These are phyloP conservation scores for Zygogramma bicolorata DNA, from an alignment of 2,888 invertebrate species.

Conservation along the genomic window DNA sequence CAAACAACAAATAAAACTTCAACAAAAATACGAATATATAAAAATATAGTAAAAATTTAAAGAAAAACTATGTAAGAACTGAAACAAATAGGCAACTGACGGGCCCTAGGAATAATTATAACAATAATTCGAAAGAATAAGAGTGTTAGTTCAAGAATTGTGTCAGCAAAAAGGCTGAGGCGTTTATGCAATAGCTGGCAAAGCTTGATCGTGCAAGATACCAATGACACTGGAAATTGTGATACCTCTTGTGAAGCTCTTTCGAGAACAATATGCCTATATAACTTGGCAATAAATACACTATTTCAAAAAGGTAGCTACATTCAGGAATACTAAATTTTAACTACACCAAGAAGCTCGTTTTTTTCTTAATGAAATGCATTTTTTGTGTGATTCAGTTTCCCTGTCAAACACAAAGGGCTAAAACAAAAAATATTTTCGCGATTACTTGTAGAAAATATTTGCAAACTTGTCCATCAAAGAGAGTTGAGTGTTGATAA, in stretches of 20 bases:
- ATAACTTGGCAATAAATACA: no score
- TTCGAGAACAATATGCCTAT: no score
- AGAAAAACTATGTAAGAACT: slow-evolving; percentile 35
- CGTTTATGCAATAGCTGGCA: slow-evolving; percentile 59
- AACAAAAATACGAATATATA: slow-evolving; percentile 62
- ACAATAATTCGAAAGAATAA: slow-evolving; percentile 56
- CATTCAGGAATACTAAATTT: no score
- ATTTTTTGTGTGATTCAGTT: no score
- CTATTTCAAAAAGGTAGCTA: no score
- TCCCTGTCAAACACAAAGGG: no score
- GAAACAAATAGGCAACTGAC: slow-evolving; percentile 58
- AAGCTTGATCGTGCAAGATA: slow-evolving; percentile 48
- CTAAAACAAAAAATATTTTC: no score
- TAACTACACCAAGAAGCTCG: no score
- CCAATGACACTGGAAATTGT: neutral
- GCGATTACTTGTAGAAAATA: no score
- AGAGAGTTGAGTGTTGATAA: no score
- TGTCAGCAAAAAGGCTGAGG: slow-evolving; percentile 61
- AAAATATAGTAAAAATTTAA: slow-evolving; percentile 55
- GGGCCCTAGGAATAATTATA: slow-evolving; percentile 58
- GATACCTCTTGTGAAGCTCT: neutral
- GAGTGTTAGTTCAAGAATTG: slow-evolving; percentile 58
- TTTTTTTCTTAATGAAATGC: no score
- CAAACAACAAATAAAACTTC: slow-evolving; percentile 57
- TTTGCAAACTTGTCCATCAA: no score